Base-by-base conservation (phyloP, 2,113 vertebrate genomes). In the Damaliscus lunatus region DNA sequence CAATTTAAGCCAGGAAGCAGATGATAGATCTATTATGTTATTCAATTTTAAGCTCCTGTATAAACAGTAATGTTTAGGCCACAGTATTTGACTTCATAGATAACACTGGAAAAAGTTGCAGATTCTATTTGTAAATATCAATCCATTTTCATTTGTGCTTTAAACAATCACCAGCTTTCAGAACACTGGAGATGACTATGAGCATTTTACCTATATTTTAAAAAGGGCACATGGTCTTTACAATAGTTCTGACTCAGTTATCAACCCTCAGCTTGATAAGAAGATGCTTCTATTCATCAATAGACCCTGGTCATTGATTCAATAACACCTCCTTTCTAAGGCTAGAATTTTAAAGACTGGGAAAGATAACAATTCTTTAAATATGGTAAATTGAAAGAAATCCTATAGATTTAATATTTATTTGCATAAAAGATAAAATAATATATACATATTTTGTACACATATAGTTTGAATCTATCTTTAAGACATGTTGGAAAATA, bases 241-340 rank as follows among this genome's bases (percentile, higher is more conserved):
- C 98, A 97, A 96, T 96, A 98, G 96, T 91, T 94, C 95, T 98
- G 95, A 97, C 46, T 93, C 67, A 97, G 82, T 97, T 97, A 98
- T 97, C 95, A 98, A 94, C 82, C 31, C 88, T 94, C 90, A 98
- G 84, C 86, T 83, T 88, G 81, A 97, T 92, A 98, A 94, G 97
- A 97, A 62, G 59, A 57, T 96, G 88, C 59, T 97, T 94, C 96
- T 97, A 96, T 94, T 94, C 80, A 96, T 97, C 97, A 97, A 9
- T 36, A 36, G 21, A 33, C 91, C 95, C 84, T 71, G 88, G 95
- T 84, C 53, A 97, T 81, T 36, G 0, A 53, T 95, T 98, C 74
- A 96, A 86, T 64, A 0, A 25, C 88, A 71, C 33, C 14, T 95
- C 59, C 74, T 97, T 98, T 88, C 88, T 97, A 74, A 97, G 53